Base-by-base conservation (phyloP, 2,797 vertebrate genomes). In the Acomys russatus region DNA sequence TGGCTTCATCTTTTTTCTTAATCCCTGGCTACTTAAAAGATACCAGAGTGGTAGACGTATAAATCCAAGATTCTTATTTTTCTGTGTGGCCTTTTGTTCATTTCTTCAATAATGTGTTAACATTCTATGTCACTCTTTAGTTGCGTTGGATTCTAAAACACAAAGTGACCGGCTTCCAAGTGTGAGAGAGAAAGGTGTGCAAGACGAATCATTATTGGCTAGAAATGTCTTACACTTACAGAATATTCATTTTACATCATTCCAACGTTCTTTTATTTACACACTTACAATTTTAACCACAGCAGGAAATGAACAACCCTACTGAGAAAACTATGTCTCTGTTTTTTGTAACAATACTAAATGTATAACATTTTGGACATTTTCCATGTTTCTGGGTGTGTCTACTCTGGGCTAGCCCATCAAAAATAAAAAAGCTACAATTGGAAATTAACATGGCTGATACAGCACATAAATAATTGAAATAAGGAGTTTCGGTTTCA, bases 381-480 rank as follows among this genome's bases (percentile, higher is more conserved):
- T 64, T 87, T 95, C 70, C 61, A 84, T 49, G 38, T 30, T 90
- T 74, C 71, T 84, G 64, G 84, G 63, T 79, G 18, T 89, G 33
- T 85, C 51, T 88, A 76, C 85, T 23, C 66, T 49, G 28, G 59
- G 38, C 1, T 8, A 35, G 14, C 82, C 61, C n/a, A 89, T 79
- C 83, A 94, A 63, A 63, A 38, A 9, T 74, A 66, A 90, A 96
- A 44, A 93, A 35, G 9, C 78, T 79, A 80, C 77, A 92, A 94
- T 38, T 35, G 59, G 78, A 95, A 96, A 92, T 96, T 90, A 96
- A 68, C 25, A 87, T 51, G 79, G 66, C 71, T 70, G 18, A 80
- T 91, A 38, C 88, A 95, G 82, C 63, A 82, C 88, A 96, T 77
- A 93, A 96, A 85, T 92, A 74, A 88, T 80, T 97, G 88, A 88